Evolutionary conservation across 2,797 vertebrate genomes (phyloP).

Genomic region (Coranthus polyacanthus): DNA sequence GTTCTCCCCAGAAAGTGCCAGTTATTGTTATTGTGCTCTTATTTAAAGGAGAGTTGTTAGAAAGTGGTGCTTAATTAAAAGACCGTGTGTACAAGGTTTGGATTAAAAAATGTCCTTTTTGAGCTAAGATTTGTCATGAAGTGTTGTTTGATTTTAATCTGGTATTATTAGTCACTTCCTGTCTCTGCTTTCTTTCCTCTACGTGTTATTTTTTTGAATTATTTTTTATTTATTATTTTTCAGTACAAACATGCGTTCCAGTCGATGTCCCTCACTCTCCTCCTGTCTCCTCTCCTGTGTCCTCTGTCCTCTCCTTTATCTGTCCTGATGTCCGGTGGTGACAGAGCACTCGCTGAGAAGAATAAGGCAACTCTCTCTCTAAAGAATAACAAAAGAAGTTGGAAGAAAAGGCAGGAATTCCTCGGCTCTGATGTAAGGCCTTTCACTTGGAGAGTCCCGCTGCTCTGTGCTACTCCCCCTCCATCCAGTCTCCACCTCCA

Average conservation of each 20-base stretch:
- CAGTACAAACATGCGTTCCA: conserved; percentile 51
- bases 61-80: too few relatives aligned
- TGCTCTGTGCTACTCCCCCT: conserved; percentile 22
- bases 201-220: conserved; percentile 2
- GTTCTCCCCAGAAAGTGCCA: too few relatives aligned
- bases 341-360: conserved; percentile 55
- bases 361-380: conserved; percentile 68
- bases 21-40: too few relatives aligned
- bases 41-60: too few relatives aligned
- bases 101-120: too few relatives aligned
- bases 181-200: neutral
- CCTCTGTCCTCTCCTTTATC: conserved; percentile 43
- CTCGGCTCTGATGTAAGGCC: conserved; percentile 81
- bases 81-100: too few relatives aligned
- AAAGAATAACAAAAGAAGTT: conserved; percentile 83
- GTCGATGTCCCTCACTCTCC: conserved; percentile 37
- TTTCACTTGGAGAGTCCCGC: conserved; percentile 63
- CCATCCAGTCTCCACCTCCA: conserved; percentile 50
- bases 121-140: too few relatives aligned
- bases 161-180: neutral
- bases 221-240: too few relatives aligned
- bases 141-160: neutral
- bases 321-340: conserved; percentile 63
- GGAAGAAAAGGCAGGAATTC: conserved; percentile 85
- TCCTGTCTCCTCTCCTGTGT: conserved; percentile 25